Evolutionary conservation across 2,797 vertebrate genomes (phyloP).

Genomic region (Chloroceryle amazona): DNA sequence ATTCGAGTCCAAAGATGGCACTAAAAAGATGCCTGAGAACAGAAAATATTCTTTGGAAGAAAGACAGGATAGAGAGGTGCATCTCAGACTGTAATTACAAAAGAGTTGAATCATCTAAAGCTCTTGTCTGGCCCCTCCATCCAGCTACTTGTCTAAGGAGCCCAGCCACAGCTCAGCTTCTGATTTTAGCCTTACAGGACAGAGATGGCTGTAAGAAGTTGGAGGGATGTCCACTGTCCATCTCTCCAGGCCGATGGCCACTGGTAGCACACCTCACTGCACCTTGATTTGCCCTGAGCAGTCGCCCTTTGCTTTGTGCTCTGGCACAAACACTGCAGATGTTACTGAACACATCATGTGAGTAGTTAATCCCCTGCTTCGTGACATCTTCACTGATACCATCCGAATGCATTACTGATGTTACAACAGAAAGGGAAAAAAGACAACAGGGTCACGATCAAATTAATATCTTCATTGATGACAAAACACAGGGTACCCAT

Average conservation of each 20-base stretch:
- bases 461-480: neutral
- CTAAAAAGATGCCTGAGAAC: neutral
- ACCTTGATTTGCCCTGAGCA: neutral
- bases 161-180: neutral
- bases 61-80: neutral
- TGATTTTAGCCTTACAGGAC: neutral
- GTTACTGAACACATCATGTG: neutral
- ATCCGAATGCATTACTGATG: neutral
- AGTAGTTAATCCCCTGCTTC: neutral
- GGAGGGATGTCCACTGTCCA: accelerated
- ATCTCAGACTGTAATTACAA: neutral
- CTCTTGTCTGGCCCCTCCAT: neutral
- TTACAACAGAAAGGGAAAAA: neutral
- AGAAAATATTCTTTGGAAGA: neutral
- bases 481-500: neutral
- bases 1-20: neutral
- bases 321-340: neutral
- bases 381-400: neutral
- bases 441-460: neutral
- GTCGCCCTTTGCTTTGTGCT: neutral
- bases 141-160: neutral
- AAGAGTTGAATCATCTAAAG: accelerated
- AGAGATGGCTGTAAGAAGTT: neutral
- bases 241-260: neutral
- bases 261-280: neutral